Percentiles rank a stretch among this genome's conserved stretches.
Evolutionary conservation across 2,113 vertebrate genomes (phyloP).

Genomic region (Pheucticus melanocephalus): DNA sequence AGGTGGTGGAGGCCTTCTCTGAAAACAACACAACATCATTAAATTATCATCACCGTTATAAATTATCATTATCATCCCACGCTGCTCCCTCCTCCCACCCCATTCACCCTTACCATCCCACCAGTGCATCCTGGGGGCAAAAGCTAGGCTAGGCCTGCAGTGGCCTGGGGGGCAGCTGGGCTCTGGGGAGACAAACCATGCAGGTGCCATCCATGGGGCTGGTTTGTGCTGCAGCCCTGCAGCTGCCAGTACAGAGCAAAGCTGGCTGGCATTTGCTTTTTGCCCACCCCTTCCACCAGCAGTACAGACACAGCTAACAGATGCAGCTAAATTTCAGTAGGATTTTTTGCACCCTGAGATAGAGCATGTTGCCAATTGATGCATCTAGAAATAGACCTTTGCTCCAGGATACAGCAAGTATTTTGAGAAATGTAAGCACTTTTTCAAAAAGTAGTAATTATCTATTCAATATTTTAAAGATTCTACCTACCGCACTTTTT

Average conservation of each 20-base stretch:
- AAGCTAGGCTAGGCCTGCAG: not conserved
- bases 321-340: not conserved
- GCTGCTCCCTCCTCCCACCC: not conserved
- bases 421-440: not conserved
- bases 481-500: constrained; percentile 70
- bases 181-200: fast-evolving
- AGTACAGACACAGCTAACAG: not conserved
- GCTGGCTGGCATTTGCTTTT: not conserved
- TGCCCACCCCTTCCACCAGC: not conserved
- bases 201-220: not conserved
- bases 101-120: not conserved
- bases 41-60: not conserved
- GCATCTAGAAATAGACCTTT: not conserved
- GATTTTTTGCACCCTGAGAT: not conserved
- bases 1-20: constrained; percentile 74
- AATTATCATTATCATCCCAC: not conserved
- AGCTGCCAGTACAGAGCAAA: not conserved
- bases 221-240: not conserved
- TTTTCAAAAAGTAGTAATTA: not conserved
- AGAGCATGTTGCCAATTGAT: not conserved
- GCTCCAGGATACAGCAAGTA: not conserved
- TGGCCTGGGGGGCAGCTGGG: not conserved
- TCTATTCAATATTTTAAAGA: not conserved
- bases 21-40: not conserved
- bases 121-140: not conserved